Evolutionary conservation across 2,888 invertebrate species (phyloP).

Genomic region (Noctuana brunneofusca): DNA sequence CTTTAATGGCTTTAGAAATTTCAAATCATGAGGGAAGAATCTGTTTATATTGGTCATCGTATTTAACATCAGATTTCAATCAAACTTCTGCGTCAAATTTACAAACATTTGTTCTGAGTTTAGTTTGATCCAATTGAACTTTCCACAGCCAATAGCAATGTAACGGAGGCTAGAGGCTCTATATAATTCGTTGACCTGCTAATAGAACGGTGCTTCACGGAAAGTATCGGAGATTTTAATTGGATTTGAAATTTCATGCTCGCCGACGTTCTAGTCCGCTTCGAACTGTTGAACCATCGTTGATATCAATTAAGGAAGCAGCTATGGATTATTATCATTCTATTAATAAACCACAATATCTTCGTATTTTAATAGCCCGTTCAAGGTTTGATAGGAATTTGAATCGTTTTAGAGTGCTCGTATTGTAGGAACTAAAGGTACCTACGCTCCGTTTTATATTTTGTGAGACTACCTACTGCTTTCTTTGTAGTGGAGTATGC

Average conservation of each 20-base stretch:
- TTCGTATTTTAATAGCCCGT: too few species aligned
- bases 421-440: too few species aligned
- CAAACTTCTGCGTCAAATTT: neutral
- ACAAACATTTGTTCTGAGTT: neutral
- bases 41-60: neutral
- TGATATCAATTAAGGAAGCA: neutral
- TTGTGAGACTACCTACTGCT: too few species aligned
- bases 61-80: neutral
- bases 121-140: slow-evolving; percentile 18
- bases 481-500: too few species aligned
- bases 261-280: neutral
- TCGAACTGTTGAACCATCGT: neutral
- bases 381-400: too few species aligned
- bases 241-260: slow-evolving; percentile 14
- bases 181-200: slow-evolving; percentile 20
- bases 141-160: neutral
- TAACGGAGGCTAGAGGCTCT: neutral
- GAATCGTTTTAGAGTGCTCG: too few species aligned
- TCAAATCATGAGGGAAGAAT: neutral
- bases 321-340: neutral
- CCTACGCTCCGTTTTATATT: too few species aligned
- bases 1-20: neutral
- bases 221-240: slow-evolving; percentile 9
- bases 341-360: neutral
- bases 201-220: neutral